Evolutionary conservation across 2,888 invertebrate genomes (phyloP).

Genomic region (Sycophila texana): DNA sequence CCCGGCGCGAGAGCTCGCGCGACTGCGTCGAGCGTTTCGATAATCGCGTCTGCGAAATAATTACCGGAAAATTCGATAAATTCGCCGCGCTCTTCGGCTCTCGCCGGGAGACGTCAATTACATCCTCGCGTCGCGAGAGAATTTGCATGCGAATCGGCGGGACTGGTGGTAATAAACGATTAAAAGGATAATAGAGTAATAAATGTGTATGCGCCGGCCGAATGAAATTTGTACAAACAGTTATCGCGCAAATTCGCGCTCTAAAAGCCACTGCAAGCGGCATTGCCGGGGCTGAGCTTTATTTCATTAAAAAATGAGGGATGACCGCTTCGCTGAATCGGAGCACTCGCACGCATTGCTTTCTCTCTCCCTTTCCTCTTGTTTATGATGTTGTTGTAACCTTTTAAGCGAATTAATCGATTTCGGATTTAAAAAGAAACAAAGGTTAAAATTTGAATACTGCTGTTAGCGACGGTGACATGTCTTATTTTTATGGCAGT

Average conservation of each 20-base stretch:
- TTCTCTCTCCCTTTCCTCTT: no score
- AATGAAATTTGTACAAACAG: conserved; percentile 7
- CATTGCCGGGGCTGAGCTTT: not conserved
- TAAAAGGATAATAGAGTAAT: conserved; percentile 52
- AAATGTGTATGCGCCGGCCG: conserved; percentile 9
- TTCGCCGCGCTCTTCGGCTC: conserved; percentile 22
- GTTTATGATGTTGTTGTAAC: not conserved
- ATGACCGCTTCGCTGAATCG: no score
- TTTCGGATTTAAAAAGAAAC: not conserved
- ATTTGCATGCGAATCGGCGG: conserved; percentile 46
- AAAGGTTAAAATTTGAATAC: not conserved
- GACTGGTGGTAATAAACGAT: conserved; percentile 42
- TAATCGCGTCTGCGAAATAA: conserved; percentile 52
- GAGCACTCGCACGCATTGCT: not conserved
- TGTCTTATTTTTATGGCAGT: not conserved
- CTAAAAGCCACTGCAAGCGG: not conserved
- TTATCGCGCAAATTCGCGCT: not conserved
- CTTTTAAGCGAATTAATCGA: not conserved
- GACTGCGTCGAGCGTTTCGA: conserved; percentile 41
- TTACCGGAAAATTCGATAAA: conserved; percentile 57
- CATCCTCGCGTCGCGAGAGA: conserved; percentile 11
- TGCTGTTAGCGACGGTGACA: not conserved
- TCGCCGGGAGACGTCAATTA: not conserved
- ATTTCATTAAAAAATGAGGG: conserved; percentile 27
- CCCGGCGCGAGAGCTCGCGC: conserved; percentile 4